Evolutionary conservation across 1,140 invertebrate species (phyloP), one percentile per base, ranked within the genome.

Genomic region (Andrena cerasifolii): DNA sequence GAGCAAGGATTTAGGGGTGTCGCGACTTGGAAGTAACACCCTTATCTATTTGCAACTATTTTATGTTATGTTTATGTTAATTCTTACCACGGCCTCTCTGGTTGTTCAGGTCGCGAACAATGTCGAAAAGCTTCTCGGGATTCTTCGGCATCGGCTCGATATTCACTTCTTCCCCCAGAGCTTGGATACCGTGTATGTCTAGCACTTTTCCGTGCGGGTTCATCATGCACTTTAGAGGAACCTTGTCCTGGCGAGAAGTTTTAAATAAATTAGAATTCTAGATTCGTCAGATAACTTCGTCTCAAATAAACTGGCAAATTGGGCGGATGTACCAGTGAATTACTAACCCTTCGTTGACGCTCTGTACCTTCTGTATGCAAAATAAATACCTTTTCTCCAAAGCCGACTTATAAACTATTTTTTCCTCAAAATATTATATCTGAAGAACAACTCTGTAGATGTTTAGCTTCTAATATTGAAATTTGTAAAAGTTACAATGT

Each of bases 91-190:
- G 96, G 88, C 96, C 96, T 88, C 94, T 95, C 31, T 96, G 96
- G 80, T 95, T 95, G 86, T 97, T 96, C 47, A 97, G 92, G 88
- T 96, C 96, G 76, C 95, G 95, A 21, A 97, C 96, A 67, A 97
- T 94, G 80, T 95, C 94, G 66, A 94, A 95, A 28, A 94, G 93
- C 40, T 95, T 93, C 67, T 95, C 94, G 12, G 90, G 91, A 66
- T 91, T 88, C 18, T 79, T 80, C 8, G 91, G 92, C 67, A 84
- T 87, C 18, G 89, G 70, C 86, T 95, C 95, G 68, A 95, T 95
- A 88, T 96, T 96, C 47, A 96, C 93, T 82, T 95, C 94, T 68
- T 95, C 96, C 81, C 94, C 96, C 82, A 95, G 91, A 36, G 93
- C 94, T 75, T 94, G 90, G 85, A 93, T 93, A 62, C 94, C 94